Percentiles rank a stretch among this genome's conserved stretches.
Conservation (phyloP, 2,797 vertebrate genomes). For the Holocentrus rufus region DNA sequence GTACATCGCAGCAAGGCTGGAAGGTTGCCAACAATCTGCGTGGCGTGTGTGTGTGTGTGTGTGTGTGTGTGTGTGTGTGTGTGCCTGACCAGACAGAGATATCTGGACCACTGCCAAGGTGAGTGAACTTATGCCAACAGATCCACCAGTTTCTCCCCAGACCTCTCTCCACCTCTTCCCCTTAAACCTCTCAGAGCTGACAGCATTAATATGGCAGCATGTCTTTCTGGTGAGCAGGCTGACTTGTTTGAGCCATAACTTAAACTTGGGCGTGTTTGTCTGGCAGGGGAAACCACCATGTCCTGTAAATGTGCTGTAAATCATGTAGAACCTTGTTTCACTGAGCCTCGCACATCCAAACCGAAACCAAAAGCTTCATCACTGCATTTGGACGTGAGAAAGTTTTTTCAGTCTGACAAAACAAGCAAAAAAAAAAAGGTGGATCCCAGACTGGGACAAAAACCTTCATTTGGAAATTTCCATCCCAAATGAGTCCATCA, state of each 20-base stretch:
- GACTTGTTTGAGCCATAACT: conserved; percentile 20
- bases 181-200: conserved; percentile 35
- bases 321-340: conserved; percentile 1
- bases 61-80: conserved; percentile 21
- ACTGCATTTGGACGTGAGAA: not conserved
- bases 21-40: conserved; percentile 56
- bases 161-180: conserved; percentile 36
- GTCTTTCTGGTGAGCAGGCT: conserved; percentile 39
- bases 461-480: too few species aligned
- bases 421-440: not conserved
- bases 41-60: conserved; percentile 15
- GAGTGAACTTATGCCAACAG: conserved; percentile 50
- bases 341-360: not conserved
- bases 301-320: not conserved
- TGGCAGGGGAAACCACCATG: not conserved
- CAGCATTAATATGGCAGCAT: conserved; percentile 27
- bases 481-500: too few species aligned
- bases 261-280: conserved; percentile 26
- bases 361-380: not conserved
- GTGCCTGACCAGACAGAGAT: conserved; percentile 37
- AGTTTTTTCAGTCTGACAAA: not conserved
- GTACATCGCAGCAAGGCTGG: conserved; percentile 59
- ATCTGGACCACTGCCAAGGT: conserved; percentile 47
- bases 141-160: conserved; percentile 38
- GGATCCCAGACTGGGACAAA: too few species aligned